Evolutionary conservation across 2,888 invertebrate genomes (phyloP), one percentile per base, ranked within the genome.

Genomic region (Anticlea derivata): DNA sequence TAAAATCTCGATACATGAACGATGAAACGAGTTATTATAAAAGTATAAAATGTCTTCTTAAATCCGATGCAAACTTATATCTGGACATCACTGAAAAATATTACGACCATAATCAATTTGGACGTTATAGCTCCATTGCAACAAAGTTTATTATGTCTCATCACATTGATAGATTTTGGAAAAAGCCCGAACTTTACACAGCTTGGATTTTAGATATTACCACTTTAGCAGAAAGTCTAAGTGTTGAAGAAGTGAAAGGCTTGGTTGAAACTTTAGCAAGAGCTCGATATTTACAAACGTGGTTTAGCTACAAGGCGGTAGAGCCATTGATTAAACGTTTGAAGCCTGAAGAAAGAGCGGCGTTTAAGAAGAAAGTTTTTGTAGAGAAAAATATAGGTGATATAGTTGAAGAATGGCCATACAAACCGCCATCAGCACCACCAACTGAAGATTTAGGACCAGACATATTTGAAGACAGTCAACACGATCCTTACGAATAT

Each of bases 291-390:
- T 41, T 71, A 4, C 0, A 17, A 8, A 3, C 30, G 10, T 65
- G 63, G 63, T 67, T 68, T 43, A 35, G 45, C 1, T 70, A 65
- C 17, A 55, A 67, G 51, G 55, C 31, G 5, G 57, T 68, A 3
- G 67, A 68, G 38, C 68, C 68, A 0, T 35, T 73, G 0, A 56
- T 70, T 0, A 73, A 71, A 50, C 39, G 55, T 5, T 17, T 73
- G 3, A 56, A 47, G 17, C 46, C 53, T 0, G 50, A 65, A 17
- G 64, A 70, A n/a, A 59, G 66, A 38, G 38, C 55, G 0, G 43
- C 38, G 0, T 65, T 70, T 34, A 61, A 69, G 29, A 65, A 66
- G 39, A 61, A 63, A 34, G 51, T 78, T 7, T 80, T 80, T 46
- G 60, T 68, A 0, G 66, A 72, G 10, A 63, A 61, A 35, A 48